Percentiles rank a stretch among this genome's conserved stretches.
Conservation (phyloP, 2,113 vertebrate genomes). For the Syrmaticus mikado region DNA sequence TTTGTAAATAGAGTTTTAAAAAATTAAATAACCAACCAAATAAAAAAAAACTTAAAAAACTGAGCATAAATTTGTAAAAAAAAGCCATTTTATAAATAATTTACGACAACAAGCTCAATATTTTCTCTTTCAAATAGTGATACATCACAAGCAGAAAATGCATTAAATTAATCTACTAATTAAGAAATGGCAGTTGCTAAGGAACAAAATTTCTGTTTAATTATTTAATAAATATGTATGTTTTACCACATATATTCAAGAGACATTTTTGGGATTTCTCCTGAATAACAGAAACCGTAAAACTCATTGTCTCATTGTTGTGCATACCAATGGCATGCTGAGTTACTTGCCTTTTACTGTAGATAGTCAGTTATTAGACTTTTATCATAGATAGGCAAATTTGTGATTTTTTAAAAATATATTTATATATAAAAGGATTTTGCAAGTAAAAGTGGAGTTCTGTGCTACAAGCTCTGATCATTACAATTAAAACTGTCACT, state of each 20-base stretch:
- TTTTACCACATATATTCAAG: neutral
- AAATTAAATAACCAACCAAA: rapidly evolving
- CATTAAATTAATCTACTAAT: neutral
- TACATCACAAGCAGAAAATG: neutral
- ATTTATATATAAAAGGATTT: neutral
- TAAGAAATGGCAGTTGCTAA: conserved; percentile 9
- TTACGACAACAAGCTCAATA: neutral
- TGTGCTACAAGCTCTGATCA: too few relatives aligned
- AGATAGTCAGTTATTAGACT: neutral
- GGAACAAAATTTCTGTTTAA: neutral
- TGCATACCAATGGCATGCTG: neutral
- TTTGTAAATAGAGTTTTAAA: neutral
- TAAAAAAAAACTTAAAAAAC: neutral
- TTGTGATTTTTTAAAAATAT: neutral
- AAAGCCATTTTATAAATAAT: neutral
- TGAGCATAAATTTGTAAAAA: neutral
- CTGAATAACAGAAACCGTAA: neutral
- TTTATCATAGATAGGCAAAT: neutral
- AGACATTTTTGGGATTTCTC: neutral
- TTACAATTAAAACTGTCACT: neutral
- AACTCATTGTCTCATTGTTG: neutral
- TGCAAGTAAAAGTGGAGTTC: neutral
- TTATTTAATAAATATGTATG: conserved; percentile 14
- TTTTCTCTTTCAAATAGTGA: neutral
- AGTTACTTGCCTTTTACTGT: neutral